phyloP scores from a whole-genome alignment of 2,797 vertebrate genomes.

The Brotula barbata region DNA sequence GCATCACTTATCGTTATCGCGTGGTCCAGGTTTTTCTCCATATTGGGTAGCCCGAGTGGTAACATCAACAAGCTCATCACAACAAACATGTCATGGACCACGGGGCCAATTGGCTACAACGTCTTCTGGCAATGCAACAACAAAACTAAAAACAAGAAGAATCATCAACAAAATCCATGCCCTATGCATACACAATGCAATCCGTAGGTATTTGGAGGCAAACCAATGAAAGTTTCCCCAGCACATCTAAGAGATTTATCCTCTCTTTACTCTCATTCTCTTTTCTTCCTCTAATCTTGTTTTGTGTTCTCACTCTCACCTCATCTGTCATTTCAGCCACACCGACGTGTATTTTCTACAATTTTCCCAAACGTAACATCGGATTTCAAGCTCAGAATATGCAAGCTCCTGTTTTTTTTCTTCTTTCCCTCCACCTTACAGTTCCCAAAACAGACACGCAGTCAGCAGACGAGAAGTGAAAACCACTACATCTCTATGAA shows the following conservation, averaged over 20 bases:
- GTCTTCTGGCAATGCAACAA: no score
- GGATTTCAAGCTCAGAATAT: slow-evolving; percentile 56
- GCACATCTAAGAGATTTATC: slow-evolving; percentile 27
- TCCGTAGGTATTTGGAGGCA: slow-evolving; percentile 38
- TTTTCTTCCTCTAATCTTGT: slow-evolving; percentile 3
- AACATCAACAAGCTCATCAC: no score
- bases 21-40: no score
- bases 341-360: slow-evolving; percentile 25
- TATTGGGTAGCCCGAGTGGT: no score
- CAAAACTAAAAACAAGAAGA: no score
- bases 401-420: slow-evolving; percentile 32
- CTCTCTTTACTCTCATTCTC: slow-evolving; percentile 17
- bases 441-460: slow-evolving; percentile 22
- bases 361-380: slow-evolving; percentile 49
- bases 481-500: slow-evolving; percentile 52
- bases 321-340: slow-evolving; percentile 31
- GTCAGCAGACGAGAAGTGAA: slow-evolving; percentile 25
- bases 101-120: no score
- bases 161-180: slow-evolving; percentile 35
- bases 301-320: slow-evolving; percentile 10
- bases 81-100: no score
- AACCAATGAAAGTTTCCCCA: slow-evolving; percentile 22
- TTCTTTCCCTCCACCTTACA: slow-evolving; percentile 2
- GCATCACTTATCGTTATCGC: no score
- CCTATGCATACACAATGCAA: slow-evolving; percentile 29